Conservation (phyloP, 2,888 invertebrate species). For the Stratiomys singularior region DNA sequence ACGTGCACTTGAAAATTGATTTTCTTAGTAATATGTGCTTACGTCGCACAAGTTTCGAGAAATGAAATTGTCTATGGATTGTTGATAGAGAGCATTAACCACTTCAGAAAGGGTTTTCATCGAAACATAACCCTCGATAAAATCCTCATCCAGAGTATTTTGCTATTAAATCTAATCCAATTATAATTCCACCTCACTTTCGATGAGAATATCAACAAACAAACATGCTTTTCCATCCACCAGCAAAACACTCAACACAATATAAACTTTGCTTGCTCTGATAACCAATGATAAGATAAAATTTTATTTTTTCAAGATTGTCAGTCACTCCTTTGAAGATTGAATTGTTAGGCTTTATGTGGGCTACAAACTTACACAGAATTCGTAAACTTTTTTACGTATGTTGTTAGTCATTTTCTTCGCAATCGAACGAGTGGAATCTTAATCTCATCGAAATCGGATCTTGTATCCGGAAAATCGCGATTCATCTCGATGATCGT, state of each 20-base stretch:
- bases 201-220: slow-evolving; percentile 4
- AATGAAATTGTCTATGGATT: too few species aligned
- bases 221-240: background rate
- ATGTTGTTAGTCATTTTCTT: background rate
- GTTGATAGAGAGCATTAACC: too few species aligned
- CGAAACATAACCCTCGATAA: too few species aligned
- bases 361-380: slow-evolving; percentile 1
- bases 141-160: too few species aligned
- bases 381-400: background rate
- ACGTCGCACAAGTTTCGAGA: too few species aligned
- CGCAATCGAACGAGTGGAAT: background rate
- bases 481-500: slow-evolving; percentile 7
- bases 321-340: slow-evolving; percentile 28
- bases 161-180: background rate
- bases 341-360: slow-evolving; percentile 1
- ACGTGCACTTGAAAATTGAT: too few species aligned
- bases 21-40: too few species aligned
- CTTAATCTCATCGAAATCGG: background rate
- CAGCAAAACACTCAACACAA: background rate
- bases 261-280: slow-evolving; percentile 22
- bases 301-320: slow-evolving; percentile 21
- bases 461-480: background rate
- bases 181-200: background rate
- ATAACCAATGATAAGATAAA: slow-evolving; percentile 44
- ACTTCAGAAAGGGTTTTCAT: too few species aligned